Evolutionary conservation across 2,888 invertebrate genomes (phyloP).

Genomic region (Proisotoma minuta): DNA sequence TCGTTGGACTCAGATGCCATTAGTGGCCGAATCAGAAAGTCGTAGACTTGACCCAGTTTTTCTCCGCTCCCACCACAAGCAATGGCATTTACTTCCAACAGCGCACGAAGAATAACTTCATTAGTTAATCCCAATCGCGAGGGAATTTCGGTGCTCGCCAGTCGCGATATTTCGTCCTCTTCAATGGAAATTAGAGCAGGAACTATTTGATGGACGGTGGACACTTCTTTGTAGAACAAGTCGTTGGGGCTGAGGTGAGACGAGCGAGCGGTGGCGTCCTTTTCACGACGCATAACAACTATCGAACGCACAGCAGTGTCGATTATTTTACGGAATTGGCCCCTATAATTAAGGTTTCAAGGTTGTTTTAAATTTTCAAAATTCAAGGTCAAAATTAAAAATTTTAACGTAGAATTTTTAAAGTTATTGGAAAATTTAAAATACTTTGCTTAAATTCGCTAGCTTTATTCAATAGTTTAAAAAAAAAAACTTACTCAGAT

Average conservation of each 20-base stretch:
- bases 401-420: too few relatives aligned
- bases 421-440: not conserved
- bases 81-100: constrained; percentile 22
- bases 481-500: constrained; percentile 52
- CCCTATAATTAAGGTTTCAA: constrained; percentile 27
- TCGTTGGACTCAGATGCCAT: constrained; percentile 21
- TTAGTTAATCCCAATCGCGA: constrained; percentile 58
- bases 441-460: not conserved
- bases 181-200: constrained; percentile 61
- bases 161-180: constrained; percentile 59
- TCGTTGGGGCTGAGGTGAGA: constrained; percentile 56
- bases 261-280: constrained; percentile 47
- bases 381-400: too few relatives aligned
- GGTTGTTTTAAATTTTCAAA: too few relatives aligned
- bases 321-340: constrained; percentile 51
- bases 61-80: constrained; percentile 17
- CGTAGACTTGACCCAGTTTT: constrained; percentile 27
- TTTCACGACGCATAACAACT: constrained; percentile 50
- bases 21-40: constrained; percentile 26
- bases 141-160: constrained; percentile 58
- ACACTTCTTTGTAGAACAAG: constrained; percentile 65
- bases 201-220: constrained; percentile 63
- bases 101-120: constrained; percentile 54
- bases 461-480: not conserved
- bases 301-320: constrained; percentile 59